Evolutionary conservation across 2,888 invertebrate species (phyloP), one percentile per base, ranked within the genome.

Genomic region (Callinectes sapidus): DNA sequence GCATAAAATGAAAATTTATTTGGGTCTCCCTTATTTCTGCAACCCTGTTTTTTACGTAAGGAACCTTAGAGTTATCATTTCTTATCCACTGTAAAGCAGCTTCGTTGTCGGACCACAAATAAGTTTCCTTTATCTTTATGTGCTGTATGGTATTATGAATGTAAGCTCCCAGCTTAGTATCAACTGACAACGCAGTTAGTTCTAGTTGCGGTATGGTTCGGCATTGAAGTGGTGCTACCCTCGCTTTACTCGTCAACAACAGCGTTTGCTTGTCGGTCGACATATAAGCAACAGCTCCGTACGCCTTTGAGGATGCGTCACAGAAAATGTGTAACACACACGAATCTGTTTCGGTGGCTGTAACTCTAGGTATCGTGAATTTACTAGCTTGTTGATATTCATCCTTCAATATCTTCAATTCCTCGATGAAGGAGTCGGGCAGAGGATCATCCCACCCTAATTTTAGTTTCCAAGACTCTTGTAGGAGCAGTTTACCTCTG

Each of bases 81-180:
- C 88, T 88, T 8, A 88, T 32, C 48, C 88, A 88, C 55, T 88
- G 88, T 61, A 88, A 54, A 6, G 88, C 88, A n/a, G 32, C 88
- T 54, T 88, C 88, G n/a, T 54, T 55, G n/a, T 88, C n/a, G 1
- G 55, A 88, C 88, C 88, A 88, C 28, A 88, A 18, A 39, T 86
- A 86, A 86, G 86, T 39, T 39, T 39, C 86, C 5, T 6, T 5
- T 35, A 86, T 86, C 5, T 86, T 39, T 14, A 86, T 6, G 18
- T 86, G 35, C 10, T 86, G 14, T 23, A 86, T 2, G 32, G 39
- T 39, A 16, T 86, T 10, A 35, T 39, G 32, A 18, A 86, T 39
- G 16, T 86, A 39, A 3, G 10, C 39, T 10, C 39, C 86, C 8
- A 86, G 39, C 18, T 14, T 86, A 23, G 39, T 39, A 8, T 39